These are phyloP conservation scores for Nothobranchius kuhntae DNA, from an alignment of 2,113 vertebrate species.

Conservation along the genomic window DNA sequence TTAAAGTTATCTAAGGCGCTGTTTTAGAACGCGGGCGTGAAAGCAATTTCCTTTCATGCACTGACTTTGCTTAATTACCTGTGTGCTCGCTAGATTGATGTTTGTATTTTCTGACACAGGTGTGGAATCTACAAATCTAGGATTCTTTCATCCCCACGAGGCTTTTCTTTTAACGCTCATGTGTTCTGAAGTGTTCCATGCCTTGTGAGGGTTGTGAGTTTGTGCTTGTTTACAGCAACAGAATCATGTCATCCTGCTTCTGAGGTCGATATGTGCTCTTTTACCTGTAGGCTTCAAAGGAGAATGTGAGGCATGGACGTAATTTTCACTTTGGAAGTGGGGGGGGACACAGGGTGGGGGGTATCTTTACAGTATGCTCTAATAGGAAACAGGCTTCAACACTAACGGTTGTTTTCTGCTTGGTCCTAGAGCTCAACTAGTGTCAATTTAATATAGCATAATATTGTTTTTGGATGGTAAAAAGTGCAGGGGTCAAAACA, in stretches of 20 bases:
- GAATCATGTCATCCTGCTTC: constrained; percentile 38
- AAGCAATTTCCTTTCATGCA: constrained; percentile 8
- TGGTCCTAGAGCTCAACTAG: too few relatives aligned
- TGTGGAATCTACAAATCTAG: constrained; percentile 16
- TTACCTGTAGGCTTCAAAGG: constrained; percentile 58
- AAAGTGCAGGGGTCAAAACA: too few relatives aligned
- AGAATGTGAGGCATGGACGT: constrained; percentile 22
- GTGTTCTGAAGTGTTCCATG: constrained; percentile 30
- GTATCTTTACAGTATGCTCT: too few relatives aligned
- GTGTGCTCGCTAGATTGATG: constrained; percentile 24
- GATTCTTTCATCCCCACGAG: constrained; percentile 18
- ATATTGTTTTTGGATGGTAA: too few relatives aligned
- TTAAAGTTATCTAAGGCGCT: constrained; percentile 25
- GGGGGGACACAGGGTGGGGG: too few relatives aligned
- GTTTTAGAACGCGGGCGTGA: constrained; percentile 22
- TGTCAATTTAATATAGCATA: too few relatives aligned
- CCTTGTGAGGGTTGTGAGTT: constrained; percentile 21
- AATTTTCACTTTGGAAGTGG: too few relatives aligned
- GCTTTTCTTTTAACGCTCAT: constrained; percentile 33
- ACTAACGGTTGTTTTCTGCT: too few relatives aligned
- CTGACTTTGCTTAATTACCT: constrained; percentile 35
- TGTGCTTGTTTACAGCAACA: constrained; percentile 50
- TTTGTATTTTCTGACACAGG: constrained; percentile 32
- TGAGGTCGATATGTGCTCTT: constrained; percentile 22
- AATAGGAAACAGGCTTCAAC: too few relatives aligned